These are phyloP conservation scores for Ictalurus furcatus DNA, from an alignment of 2,113 vertebrate species.

Conservation along the genomic window DNA sequence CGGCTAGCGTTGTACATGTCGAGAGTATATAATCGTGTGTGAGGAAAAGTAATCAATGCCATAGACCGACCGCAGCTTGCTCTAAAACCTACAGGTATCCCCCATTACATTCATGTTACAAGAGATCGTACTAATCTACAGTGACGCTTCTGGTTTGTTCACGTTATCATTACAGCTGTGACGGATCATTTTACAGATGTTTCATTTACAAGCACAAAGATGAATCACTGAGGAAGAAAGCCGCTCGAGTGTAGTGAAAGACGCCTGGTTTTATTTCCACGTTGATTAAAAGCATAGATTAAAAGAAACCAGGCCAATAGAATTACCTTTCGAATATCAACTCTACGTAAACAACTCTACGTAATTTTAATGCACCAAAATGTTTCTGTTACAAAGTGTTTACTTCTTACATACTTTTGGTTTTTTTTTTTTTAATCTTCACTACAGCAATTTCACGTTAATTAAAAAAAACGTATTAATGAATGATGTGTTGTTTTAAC, in stretches of 20 bases:
- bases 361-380: too few relatives aligned
- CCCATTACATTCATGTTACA: neutral
- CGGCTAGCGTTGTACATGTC: neutral
- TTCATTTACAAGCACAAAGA: neutral
- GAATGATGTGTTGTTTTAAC: neutral
- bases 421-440: too few relatives aligned
- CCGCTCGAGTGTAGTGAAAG: neutral
- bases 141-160: neutral
- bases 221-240: neutral
- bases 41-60: neutral
- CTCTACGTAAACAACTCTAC: neutral
- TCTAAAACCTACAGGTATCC: neutral
- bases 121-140: neutral
- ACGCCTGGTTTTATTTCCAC: neutral
- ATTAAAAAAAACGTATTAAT: neutral
- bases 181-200: neutral
- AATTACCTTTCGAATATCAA: neutral
- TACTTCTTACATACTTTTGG: too few relatives aligned
- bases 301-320: neutral
- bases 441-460: too few relatives aligned
- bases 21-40: neutral
- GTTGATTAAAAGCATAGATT: too few relatives aligned
- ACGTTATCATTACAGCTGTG: neutral
- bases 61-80: too few relatives aligned
- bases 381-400: too few relatives aligned